Conservation (phyloP, 2,797 vertebrate genomes). For the Siniperca undulata region DNA sequence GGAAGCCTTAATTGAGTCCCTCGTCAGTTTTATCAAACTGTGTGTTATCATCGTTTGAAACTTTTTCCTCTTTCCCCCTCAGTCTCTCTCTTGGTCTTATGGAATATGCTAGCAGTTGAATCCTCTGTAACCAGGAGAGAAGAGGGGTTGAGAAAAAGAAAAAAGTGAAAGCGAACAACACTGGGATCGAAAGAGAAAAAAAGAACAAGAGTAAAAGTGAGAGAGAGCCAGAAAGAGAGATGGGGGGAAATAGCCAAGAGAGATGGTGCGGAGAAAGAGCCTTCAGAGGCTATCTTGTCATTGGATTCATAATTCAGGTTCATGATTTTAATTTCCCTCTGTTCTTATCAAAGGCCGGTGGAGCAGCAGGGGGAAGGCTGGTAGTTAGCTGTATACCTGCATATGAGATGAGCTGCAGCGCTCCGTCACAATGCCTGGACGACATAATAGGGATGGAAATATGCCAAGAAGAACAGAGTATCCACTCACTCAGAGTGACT, state of each 20-base stretch:
- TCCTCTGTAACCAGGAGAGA: slow-evolving; percentile 85
- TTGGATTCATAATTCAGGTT: slow-evolving; percentile 99
- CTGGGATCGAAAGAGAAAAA: slow-evolving; percentile 63
- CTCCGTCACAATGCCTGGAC: slow-evolving; percentile 79
- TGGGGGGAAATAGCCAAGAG: slow-evolving; percentile 60
- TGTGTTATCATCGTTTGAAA: slow-evolving; percentile 84
- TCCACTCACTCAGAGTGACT: slow-evolving; percentile 60
- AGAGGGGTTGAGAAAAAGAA: slow-evolving; percentile 44
- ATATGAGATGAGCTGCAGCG: slow-evolving; percentile 89
- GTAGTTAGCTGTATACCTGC: slow-evolving; percentile 95
- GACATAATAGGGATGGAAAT: slow-evolving; percentile 83
- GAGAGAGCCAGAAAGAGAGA: slow-evolving; percentile 49
- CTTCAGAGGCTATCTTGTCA: slow-evolving; percentile 89
- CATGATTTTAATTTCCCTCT: slow-evolving; percentile 99
- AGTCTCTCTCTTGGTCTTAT: slow-evolving; percentile 74
- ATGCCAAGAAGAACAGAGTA: slow-evolving; percentile 74
- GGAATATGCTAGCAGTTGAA: slow-evolving; percentile 87
- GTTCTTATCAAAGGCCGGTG: slow-evolving; percentile 98
- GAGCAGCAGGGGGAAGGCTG: slow-evolving; percentile 89
- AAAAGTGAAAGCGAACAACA: slow-evolving; percentile 63
- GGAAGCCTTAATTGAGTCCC: slow-evolving; percentile 90
- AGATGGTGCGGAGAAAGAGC: slow-evolving; percentile 86
- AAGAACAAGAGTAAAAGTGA: slow-evolving; percentile 69
- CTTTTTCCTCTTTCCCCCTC: slow-evolving; percentile 73
- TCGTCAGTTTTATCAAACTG: slow-evolving; percentile 91